Conservation (phyloP, 2,797 vertebrate species). For the Spondyliosoma cantharus region DNA sequence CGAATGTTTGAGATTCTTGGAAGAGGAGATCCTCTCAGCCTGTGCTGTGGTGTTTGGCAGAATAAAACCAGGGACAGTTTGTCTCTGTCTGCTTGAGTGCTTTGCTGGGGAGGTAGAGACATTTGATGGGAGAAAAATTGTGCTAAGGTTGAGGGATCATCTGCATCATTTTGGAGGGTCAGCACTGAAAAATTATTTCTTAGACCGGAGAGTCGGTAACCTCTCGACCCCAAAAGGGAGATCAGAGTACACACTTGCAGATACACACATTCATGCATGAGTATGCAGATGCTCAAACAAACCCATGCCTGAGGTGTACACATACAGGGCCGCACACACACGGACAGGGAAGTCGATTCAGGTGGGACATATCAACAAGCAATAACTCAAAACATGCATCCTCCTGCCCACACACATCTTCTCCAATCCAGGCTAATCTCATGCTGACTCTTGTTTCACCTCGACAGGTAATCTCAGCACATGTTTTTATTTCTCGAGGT, state of each 20-base stretch:
- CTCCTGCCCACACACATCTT: constrained; percentile 41
- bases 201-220: constrained; percentile 45
- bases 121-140: not conserved
- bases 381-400: constrained; percentile 41
- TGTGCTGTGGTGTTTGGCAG: constrained; percentile 39
- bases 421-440: not conserved
- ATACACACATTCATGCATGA: constrained; percentile 41
- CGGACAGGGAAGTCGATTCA: constrained; percentile 13
- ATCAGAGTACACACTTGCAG: not conserved
- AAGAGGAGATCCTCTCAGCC: constrained; percentile 17
- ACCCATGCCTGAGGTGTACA: constrained; percentile 14
- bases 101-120: constrained; percentile 7
- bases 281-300: constrained; percentile 43
- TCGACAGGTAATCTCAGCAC: constrained; percentile 43
- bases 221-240: constrained; percentile 5
- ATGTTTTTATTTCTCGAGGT: constrained; percentile 48
- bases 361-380: constrained; percentile 48
- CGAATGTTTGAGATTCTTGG: constrained; percentile 58
- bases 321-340: constrained; percentile 21
- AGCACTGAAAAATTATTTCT: not conserved
- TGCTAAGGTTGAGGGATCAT: constrained; percentile 40
- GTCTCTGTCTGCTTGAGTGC: constrained; percentile 9
- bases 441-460: constrained; percentile 33
- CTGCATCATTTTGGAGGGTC: constrained; percentile 29
- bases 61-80: constrained; percentile 27